Evolutionary conservation across 2,888 invertebrate genomes (phyloP).

Genomic region (Philonicus albiceps): DNA sequence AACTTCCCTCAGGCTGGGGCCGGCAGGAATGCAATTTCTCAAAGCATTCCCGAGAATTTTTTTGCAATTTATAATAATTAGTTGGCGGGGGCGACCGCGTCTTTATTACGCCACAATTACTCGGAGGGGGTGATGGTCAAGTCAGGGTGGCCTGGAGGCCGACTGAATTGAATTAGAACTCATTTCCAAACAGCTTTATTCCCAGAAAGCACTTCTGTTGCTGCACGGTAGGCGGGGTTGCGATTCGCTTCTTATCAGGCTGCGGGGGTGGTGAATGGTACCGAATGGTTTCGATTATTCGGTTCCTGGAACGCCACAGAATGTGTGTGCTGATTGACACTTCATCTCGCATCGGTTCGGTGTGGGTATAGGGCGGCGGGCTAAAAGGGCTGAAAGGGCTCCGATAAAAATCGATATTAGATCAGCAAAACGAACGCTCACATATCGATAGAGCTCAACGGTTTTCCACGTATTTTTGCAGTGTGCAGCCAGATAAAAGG

Average conservation of each 20-base stretch:
- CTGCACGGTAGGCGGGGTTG: background rate
- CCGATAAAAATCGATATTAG: background rate
- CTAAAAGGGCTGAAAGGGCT: background rate
- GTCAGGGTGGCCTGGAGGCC: background rate
- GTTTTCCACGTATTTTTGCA: background rate
- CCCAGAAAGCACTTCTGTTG: background rate
- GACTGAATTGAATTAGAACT: background rate
- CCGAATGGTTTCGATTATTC: background rate
- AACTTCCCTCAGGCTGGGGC: background rate
- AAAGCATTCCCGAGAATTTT: background rate
- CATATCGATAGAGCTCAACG: background rate
- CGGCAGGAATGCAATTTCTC: background rate
- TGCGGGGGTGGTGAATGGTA: background rate
- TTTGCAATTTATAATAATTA: background rate
- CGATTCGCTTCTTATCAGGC: background rate
- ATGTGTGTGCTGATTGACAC: background rate
- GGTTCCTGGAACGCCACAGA: background rate
- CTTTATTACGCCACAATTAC: background rate
- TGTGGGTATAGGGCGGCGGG: background rate
- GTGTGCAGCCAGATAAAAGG: background rate
- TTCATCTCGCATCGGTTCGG: background rate
- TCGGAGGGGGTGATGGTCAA: background rate
- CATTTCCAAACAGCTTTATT: background rate
- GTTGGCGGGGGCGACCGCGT: background rate
- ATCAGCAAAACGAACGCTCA: background rate